Evolutionary conservation across 1,140 invertebrate genomes (phyloP).

Genomic region (Drosophila ironensis): DNA sequence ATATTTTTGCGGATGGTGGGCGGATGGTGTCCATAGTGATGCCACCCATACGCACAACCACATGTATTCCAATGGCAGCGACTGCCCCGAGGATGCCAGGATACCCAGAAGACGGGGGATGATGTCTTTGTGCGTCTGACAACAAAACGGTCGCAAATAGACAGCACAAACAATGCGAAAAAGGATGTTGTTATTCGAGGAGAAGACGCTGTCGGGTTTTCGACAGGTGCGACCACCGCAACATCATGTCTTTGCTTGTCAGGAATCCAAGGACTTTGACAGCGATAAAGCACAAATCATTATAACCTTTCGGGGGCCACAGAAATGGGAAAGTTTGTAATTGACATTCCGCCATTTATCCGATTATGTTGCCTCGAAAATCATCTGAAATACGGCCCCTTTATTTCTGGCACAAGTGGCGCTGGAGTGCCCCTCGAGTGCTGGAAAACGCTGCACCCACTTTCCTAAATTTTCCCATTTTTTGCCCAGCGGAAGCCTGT

Average conservation of each 20-base stretch:
- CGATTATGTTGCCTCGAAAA: no score
- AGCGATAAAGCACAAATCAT: not conserved
- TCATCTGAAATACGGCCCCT: no score
- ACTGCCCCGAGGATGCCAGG: not conserved
- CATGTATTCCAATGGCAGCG: no score
- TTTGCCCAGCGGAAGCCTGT: not conserved
- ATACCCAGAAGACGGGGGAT: conserved; percentile 9
- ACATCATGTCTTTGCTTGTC: no score
- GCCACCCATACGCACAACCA: not conserved
- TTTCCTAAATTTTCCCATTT: not conserved
- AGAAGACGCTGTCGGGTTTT: not conserved
- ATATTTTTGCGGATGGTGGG: conserved; percentile 20
- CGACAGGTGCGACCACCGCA: not conserved
- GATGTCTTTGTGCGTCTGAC: conserved; percentile 53
- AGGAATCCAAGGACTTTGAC: not conserved
- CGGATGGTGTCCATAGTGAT: not conserved
- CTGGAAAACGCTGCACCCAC: no score
- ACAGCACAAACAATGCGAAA: conserved; percentile 59
- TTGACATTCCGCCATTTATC: no score
- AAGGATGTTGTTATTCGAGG: conserved; percentile 13
- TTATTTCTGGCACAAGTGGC: no score
- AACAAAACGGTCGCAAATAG: conserved; percentile 50
- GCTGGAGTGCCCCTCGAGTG: no score
- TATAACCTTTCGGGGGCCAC: no score
- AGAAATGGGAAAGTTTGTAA: no score